Percentiles rank a stretch among this genome's conserved stretches.
Conservation (phyloP, 2,888 invertebrate species). For the Erannis defoliaria region DNA sequence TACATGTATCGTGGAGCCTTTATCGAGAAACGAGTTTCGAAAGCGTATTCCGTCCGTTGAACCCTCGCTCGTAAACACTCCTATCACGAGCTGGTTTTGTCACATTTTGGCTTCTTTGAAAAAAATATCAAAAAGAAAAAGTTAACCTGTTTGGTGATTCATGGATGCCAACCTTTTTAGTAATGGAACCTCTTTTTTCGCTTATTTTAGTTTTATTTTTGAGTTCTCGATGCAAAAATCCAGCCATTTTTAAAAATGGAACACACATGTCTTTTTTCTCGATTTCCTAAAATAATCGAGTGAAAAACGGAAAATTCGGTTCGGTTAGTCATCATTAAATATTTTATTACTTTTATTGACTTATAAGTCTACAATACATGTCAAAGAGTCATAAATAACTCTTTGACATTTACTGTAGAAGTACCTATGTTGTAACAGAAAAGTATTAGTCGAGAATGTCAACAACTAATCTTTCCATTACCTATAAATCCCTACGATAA, state of each 20-base stretch:
- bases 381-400: too few relatives aligned
- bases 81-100: conserved; percentile 68
- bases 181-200: conserved; percentile 37
- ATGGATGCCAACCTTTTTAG: conserved; percentile 45
- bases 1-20: conserved; percentile 55
- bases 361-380: too few relatives aligned
- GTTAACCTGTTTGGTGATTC: conserved; percentile 47
- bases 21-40: conserved; percentile 79
- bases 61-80: conserved; percentile 63
- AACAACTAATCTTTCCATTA: not conserved
- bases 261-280: too few relatives aligned
- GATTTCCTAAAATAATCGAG: not conserved
- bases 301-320: too few relatives aligned
- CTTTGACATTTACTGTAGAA: not conserved
- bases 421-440: too few relatives aligned
- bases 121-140: conserved; percentile 43
- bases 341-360: too few relatives aligned
- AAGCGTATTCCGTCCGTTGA: conserved; percentile 76
- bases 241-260: conserved; percentile 12
- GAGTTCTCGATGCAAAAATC: conserved; percentile 15
- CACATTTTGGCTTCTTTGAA: conserved; percentile 49
- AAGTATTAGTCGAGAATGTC: not conserved
- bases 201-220: conserved; percentile 18
- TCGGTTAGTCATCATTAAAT: too few relatives aligned
- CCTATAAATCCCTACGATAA: not conserved